These are phyloP conservation scores for Aethes cnicana DNA, from an alignment of 2,888 invertebrate genomes.

Conservation along the genomic window DNA sequence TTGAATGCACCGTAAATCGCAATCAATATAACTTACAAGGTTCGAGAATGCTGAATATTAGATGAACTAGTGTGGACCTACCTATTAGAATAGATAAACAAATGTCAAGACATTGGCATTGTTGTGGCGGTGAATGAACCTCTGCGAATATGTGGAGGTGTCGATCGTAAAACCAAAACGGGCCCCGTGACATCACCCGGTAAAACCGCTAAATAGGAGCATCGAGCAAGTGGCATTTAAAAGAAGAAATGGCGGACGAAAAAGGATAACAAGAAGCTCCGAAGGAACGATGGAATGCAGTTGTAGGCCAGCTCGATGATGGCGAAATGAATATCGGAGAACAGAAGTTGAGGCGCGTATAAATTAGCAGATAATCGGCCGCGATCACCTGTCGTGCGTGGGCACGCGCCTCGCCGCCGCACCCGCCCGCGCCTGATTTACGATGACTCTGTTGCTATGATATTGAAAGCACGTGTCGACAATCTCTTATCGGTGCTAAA, in stretches of 20 bases:
- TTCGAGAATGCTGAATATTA: background rate
- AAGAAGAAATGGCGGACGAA: conserved; percentile 61
- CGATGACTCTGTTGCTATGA: conserved; percentile 47
- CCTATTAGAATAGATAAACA: conserved; percentile 50
- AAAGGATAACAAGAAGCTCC: conserved; percentile 68
- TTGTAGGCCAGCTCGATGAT: conserved; percentile 74
- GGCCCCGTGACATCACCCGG: conserved; percentile 74
- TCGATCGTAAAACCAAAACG: conserved; percentile 75
- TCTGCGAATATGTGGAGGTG: conserved; percentile 73
- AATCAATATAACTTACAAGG: background rate
- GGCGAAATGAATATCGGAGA: conserved; percentile 69
- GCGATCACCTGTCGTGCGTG: conserved; percentile 69
- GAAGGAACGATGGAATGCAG: conserved; percentile 66
- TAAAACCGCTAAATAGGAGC: conserved; percentile 56
- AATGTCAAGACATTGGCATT: conserved; percentile 64
- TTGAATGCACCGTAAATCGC: no score
- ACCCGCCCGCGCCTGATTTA: conserved; percentile 47
- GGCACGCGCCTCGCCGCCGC: conserved; percentile 54
- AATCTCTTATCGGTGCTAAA: conserved; percentile 46
- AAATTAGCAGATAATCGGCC: conserved; percentile 75
- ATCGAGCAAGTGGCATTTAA: conserved; percentile 54
- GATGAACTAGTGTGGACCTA: background rate
- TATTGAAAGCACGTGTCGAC: conserved; percentile 52
- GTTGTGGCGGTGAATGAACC: conserved; percentile 72
- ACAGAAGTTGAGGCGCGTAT: conserved; percentile 73